Evolutionary conservation across 37 sponge, comb jelly and placozoan genomes (phyloP), one percentile per base, ranked within the genome.

Genomic region (Cliona cf. orientalis): DNA sequence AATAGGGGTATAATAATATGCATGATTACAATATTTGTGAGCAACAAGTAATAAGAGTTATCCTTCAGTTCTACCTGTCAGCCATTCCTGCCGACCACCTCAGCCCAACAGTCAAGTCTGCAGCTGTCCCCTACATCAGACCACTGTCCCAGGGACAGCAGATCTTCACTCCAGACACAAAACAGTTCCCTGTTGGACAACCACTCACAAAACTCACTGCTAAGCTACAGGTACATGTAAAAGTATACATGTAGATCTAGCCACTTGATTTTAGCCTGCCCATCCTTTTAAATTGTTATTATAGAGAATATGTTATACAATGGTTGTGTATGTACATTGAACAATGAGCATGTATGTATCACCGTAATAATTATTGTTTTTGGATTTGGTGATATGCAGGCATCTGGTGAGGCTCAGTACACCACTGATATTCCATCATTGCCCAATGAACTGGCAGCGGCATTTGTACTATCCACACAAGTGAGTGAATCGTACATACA

Each of bases 341-440:
- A 49, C 55, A 49, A 19, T 17, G 11, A 49, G 55, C 55, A 49
- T 49, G 55, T 49, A 49, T 49, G 17, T 17, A 49, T 49, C 11
- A 11, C 11, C 55, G 17, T 11, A 17, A 17, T 49, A 19, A 49
- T 49, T 19, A 19, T 11, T 49, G 17, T 49, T 17, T 49, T 25
- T 9, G 40, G 28, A 36, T 12, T 40, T 69, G 42, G 63, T 28
- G 23, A 61, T 61, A 7, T 26, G 5, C 66, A 93, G 87, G 79
- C 94, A 7, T 89, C 94, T 41, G 94, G 94, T 29, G 90, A 93
- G 66, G 94, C 94, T 17, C 57, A 85, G 76, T 93, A 93, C 55
- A 82, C 90, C 25, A 86, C 84, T 71, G 94, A 93, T 35, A 66
- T 93, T 0, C 90, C 90, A 1, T 11, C 44, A 25, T 56, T 44